A percentile compares a stretch with the other conserved stretches of the same genome.
phyloP scores from a whole-genome alignment of 2,797 vertebrate species.

The Sebastes iracundus region DNA sequence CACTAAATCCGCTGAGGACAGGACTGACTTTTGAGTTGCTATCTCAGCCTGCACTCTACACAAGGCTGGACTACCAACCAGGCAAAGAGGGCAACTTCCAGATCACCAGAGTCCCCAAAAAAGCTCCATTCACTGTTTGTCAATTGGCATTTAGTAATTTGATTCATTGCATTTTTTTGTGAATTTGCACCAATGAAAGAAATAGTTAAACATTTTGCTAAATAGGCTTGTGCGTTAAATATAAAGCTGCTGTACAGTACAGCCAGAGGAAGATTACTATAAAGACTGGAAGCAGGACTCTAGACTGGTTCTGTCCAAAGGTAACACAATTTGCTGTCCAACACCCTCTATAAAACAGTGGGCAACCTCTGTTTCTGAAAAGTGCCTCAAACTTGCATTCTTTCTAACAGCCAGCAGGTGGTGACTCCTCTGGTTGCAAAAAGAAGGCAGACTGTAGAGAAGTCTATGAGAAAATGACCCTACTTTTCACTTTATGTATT shows the following conservation, averaged over 20 bases:
- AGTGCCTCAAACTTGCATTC: no score
- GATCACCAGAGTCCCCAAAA: not conserved
- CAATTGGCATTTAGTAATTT: not conserved
- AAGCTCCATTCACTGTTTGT: not conserved
- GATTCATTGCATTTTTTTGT: not conserved
- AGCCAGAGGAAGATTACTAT: not conserved
- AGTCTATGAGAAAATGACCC: no score
- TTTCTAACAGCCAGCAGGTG: no score
- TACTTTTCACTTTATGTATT: no score
- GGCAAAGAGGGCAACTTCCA: not conserved
- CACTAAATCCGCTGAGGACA: not conserved
- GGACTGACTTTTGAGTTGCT: not conserved
- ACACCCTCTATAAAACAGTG: not conserved
- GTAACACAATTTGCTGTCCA: not conserved
- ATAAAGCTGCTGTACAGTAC: not conserved
- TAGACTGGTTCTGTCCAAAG: not conserved
- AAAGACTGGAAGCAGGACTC: not conserved
- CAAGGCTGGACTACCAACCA: not conserved
- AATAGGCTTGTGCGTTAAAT: not conserved
- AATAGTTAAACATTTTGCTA: not conserved
- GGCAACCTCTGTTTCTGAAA: no score
- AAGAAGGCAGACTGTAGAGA: rapidly evolving
- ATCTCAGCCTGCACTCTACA: not conserved
- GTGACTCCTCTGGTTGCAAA: no score
- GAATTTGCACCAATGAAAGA: not conserved